Evolutionary conservation across 1,140 invertebrate species (phyloP), one percentile per base, ranked within the genome.

Genomic region (Cotesia typhae): DNA sequence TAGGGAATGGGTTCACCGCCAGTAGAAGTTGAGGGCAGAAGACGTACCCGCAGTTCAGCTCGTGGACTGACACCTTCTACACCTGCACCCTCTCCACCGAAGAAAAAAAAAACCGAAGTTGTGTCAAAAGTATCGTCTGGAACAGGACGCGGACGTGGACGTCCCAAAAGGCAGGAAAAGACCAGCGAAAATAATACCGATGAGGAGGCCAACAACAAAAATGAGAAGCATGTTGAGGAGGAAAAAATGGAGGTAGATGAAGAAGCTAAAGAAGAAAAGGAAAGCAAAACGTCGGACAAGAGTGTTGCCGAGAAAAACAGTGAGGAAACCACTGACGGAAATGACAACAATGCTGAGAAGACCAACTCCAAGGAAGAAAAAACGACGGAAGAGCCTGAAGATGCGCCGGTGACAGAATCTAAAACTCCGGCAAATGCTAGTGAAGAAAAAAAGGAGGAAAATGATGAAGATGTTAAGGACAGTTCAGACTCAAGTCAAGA

Each of bases 1-100:
- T 52, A 86, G 87, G 84, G 81, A 65, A 75, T 87, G 73, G 84
- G 83, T 69, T 78, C 83, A 66, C 73, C 83, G 20, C 83, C 80
- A 28, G 83, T 79, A 9, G 86, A 87, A 47, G 76, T 86, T 1
- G 87, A 88, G 74, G 87, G 87, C 3, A 82, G 87, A 70, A 83
- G 87, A 70, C 86, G 87, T 70, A 88, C 87, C 4, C 85, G 87
- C 35, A 88, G 87, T 73, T 86, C 87, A 51, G 85, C 86, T 36
- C 78, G 86, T 71, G 86, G 86, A 9, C 74, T 87, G 4, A 72
- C 78, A 5, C 74, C 81, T 2, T 73, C 83, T 0, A 78, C 83
- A 4, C 82, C 84, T 17, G 81, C 84, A 4, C 86, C 86, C 52
- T 84, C 86, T 9, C 87, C 87, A 4, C 81, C 87, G 0, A 87